A percentile compares a stretch with the other conserved stretches of the same genome.
These are phyloP conservation scores for Chrysemys picta DNA, from an alignment of 2,113 vertebrate genomes.

Conservation along the genomic window DNA sequence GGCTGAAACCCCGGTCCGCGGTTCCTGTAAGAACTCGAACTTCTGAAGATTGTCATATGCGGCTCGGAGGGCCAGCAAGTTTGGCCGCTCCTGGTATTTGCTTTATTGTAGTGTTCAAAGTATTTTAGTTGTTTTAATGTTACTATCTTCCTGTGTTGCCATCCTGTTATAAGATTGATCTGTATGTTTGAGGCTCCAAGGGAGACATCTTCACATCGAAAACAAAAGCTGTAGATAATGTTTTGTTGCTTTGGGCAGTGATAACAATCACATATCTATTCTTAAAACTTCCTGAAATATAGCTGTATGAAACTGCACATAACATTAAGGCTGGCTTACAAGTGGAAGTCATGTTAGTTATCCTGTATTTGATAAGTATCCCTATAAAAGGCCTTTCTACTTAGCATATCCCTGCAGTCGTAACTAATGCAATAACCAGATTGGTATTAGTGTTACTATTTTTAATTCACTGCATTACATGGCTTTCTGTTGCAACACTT, in stretches of 20 bases:
- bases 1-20: neutral
- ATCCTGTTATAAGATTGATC: neutral
- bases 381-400: neutral
- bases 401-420: neutral
- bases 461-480: neutral
- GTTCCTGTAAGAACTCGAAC: no score
- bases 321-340: neutral
- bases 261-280: neutral
- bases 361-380: neutral
- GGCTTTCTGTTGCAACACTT: neutral
- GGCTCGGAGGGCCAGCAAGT: neutral
- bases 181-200: neutral
- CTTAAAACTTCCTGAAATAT: neutral
- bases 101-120: conserved; percentile 9
- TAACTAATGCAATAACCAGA: neutral
- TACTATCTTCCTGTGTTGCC: conserved; percentile 61
- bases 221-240: neutral
- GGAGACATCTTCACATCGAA: conserved; percentile 13
- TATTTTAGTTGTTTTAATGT: no score
- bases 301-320: neutral
- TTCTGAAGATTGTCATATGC: neutral
- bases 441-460: neutral
- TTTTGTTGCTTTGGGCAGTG: neutral
- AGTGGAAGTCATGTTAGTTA: neutral
- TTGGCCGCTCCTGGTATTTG: neutral